Conservation (phyloP, 2,888 invertebrate species). For the Sminthurinus aureus region DNA sequence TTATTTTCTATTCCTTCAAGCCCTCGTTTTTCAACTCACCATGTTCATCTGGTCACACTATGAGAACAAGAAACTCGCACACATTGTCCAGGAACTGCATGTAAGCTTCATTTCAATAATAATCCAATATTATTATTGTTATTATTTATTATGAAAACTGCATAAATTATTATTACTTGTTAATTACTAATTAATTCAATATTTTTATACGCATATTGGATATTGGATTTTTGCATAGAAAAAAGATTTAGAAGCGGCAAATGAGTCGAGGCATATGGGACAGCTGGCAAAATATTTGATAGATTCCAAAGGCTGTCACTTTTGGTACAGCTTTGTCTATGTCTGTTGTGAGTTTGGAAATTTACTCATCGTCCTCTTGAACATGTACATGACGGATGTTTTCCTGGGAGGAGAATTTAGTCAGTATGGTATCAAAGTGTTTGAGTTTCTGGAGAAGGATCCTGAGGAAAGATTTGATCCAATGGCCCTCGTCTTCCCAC, state of each 20-base stretch:
- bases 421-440: conserved; percentile 44
- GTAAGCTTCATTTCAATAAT: conserved; percentile 8
- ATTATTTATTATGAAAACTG: neutral
- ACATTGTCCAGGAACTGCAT: conserved; percentile 30
- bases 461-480: conserved; percentile 51
- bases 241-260: conserved; percentile 17
- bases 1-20: conserved; percentile 47
- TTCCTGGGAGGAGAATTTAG: conserved; percentile 42
- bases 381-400: conserved; percentile 41
- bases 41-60: conserved; percentile 32
- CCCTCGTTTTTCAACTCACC: conserved; percentile 30
- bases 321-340: conserved; percentile 41
- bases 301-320: conserved; percentile 49
- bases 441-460: conserved; percentile 49
- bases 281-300: conserved; percentile 49
- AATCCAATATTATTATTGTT: neutral
- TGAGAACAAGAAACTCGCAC: conserved; percentile 26
- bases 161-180: neutral
- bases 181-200: too few species aligned
- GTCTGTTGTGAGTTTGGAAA: conserved; percentile 42
- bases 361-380: conserved; percentile 21
- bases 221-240: conserved; percentile 18
- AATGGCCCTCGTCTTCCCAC: conserved; percentile 53
- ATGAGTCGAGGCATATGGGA: conserved; percentile 6
- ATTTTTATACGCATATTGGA: neutral